Base-by-base conservation (phyloP, 2,888 invertebrate species). In the Hypercompe scribonia region DNA sequence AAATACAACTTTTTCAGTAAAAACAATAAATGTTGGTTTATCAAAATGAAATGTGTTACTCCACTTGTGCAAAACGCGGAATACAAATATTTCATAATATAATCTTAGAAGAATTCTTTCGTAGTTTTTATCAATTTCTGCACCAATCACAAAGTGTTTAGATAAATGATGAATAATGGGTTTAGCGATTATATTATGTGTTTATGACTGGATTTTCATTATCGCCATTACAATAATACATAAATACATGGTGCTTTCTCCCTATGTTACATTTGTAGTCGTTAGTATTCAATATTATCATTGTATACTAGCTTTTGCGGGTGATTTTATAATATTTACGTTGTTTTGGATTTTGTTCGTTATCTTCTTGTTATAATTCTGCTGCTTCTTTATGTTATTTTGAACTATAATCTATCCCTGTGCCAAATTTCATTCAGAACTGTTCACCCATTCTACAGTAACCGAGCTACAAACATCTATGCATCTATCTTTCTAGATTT, bases 41-140 rank as follows among this genome's bases (percentile, higher is more conserved):
- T 64, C 28, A 69, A 28, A n/a, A 39, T 67, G 42, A 67, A 61
- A 50, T 39, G 4, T 68, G n/a, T 68, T 65, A 65, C 67, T 74
- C 21, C 15, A 33, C 70, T 70, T 21, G 39, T 39, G n/a, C 75
- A 76, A 76, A 83, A 84, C 78, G 82, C 82, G 77, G 80, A 84
- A 84, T 76, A 80, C 69, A 75, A 77, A 76, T 80, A 80, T 84
- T 79, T 73, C 76, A 79, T 85, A 84, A 82, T 79, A 77, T 81
- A 81, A 81, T 91, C 89, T 89, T 74, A 65, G 78, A 81, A 81
- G 79, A 86, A 89, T 90, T 90, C 87, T 89, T 92, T 91, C 84
- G 86, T 86, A 81, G 75, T 83, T 87, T 83, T 89, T 89, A 90
- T 90, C 89, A 85, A 88, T 75, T 87, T 69, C 87, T 74, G 87